Evolutionary conservation across 2,113 vertebrate species (phyloP).

Genomic region (Malurus cyaneus): DNA sequence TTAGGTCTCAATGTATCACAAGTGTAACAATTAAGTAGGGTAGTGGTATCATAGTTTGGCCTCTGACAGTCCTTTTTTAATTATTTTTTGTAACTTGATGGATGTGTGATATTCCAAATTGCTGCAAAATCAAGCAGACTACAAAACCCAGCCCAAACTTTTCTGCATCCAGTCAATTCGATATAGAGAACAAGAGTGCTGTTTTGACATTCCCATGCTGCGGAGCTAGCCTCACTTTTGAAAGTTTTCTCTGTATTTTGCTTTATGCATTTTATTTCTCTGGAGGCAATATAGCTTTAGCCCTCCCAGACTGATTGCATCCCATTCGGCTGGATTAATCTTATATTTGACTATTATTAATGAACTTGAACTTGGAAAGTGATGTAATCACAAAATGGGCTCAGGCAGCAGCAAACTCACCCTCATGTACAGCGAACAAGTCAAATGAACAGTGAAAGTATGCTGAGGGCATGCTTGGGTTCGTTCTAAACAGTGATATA

Average conservation of each 20-base stretch:
- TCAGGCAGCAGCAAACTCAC: not conserved
- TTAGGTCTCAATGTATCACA: not conserved
- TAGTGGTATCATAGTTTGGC: not conserved
- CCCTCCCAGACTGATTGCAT: not conserved
- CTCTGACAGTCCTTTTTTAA: not conserved
- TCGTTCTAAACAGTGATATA: not conserved
- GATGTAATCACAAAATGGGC: not conserved
- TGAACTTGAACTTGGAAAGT: not conserved
- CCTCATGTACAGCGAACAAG: not conserved
- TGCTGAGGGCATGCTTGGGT: not conserved
- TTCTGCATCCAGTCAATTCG: not conserved
- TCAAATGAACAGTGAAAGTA: not conserved
- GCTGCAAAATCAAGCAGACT: not conserved
- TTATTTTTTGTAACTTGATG: not conserved
- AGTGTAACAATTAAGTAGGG: not conserved
- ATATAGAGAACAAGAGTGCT: not conserved
- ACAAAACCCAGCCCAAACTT: not conserved
- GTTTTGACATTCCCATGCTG: not conserved
- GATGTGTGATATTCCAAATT: not conserved
- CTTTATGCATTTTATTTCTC: not conserved
- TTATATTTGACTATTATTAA: not conserved
- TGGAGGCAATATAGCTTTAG: not conserved
- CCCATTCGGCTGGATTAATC: conserved; percentile 5
- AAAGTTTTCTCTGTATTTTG: not conserved
- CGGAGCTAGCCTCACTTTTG: not conserved